Base-by-base conservation (phyloP, 1,140 invertebrate species). In the Drosophila biarmipes region DNA sequence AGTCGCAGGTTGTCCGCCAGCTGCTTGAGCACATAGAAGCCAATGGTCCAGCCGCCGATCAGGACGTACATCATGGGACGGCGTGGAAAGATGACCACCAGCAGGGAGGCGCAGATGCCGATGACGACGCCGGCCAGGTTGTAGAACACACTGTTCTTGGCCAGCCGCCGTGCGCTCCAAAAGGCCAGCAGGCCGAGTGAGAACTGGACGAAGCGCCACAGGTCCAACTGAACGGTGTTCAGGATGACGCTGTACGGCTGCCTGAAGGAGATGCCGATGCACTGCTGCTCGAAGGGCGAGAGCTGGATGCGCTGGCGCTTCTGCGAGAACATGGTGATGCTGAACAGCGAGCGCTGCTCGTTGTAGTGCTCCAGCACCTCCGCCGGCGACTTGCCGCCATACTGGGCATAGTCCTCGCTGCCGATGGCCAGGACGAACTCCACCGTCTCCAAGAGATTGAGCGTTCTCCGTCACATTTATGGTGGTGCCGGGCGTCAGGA, bases 11-110 rank as follows among this genome's bases (percentile, higher is more conserved):
- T 97, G 53, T 96, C 95, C 94, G 94, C 96, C 8, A 97, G 74
- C 19, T 95, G 92, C 92, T 97, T 96, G 17, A 96, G 92, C 14
- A 97, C 78, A 92, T 97, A 98, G 21, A 97, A 91, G 6, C 95
- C 95, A 45, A 98, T 93, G 0, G 96, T 95, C 95, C 96, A 98
- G 6, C 97, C 96, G 57, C 95, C 95, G 46, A 95, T 94, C 24
- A 96, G 80, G 17, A 96, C 93, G 14, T 96, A 96, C 92, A 96
- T 96, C 45, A 96, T 87, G 15, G 96, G 95, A 92, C 95, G 95
- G 94, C 97, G 95, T 2, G 97, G 97, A 52, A 98, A 92, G 40
- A 98, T 94, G 6, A 98, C 75, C 40, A 98, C 93, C 73, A 98
- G 93, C 72, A 97, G 92, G 0, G 97, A 98, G 7, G 95, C 96